phyloP scores from a whole-genome alignment of 2,113 vertebrate species.

The Oxyura jamaicensis region DNA sequence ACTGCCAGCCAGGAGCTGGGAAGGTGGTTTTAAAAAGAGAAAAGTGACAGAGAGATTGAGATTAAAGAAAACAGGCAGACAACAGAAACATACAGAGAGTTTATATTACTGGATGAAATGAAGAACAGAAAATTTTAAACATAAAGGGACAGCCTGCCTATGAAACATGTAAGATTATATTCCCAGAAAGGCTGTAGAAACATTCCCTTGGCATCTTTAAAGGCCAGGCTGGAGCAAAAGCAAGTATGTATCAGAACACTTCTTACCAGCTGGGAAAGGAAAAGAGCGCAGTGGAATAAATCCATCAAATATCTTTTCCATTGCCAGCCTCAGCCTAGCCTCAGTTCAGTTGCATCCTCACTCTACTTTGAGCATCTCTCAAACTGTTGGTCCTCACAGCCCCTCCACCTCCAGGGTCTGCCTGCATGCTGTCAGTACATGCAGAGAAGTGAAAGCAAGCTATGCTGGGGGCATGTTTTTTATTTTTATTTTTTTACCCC shows the following conservation, averaged over 20 bases:
- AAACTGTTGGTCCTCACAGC: not conserved
- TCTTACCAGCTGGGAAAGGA: not conserved
- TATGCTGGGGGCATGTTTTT: not conserved
- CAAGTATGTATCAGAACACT: not conserved
- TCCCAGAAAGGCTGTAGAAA: not conserved
- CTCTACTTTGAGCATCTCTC: not conserved
- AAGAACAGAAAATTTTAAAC: not conserved
- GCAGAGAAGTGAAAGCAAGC: not conserved
- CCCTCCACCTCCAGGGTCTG: not conserved
- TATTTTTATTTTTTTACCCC: not conserved
- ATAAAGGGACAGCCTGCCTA: not conserved
- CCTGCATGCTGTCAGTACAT: rapidly evolving
- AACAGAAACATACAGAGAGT: not conserved
- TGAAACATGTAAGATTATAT: rapidly evolving
- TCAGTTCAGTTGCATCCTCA: not conserved
- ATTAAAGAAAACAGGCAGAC: not conserved
- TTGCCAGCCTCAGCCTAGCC: not conserved
- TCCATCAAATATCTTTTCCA: not conserved
- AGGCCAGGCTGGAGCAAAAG: not conserved
- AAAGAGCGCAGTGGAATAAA: not conserved
- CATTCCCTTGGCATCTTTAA: not conserved
- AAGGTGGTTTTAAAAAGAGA: not conserved
- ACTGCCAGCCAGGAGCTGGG: not conserved
- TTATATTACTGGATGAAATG: not conserved
- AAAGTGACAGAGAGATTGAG: not conserved